These are phyloP conservation scores for Drosophila anceps DNA, from an alignment of 2,888 invertebrate species.

Conservation along the genomic window DNA sequence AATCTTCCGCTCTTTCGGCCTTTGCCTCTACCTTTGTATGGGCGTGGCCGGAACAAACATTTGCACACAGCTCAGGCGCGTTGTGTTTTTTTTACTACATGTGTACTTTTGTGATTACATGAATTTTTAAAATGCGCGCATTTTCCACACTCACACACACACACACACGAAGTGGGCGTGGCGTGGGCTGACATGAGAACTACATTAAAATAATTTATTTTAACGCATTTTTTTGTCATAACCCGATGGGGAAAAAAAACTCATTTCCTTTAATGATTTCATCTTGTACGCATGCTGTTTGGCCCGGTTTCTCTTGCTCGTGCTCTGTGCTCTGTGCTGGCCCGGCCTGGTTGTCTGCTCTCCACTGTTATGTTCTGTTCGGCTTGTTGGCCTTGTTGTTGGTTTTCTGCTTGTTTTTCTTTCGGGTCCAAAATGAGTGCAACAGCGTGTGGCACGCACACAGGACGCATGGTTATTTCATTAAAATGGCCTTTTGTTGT, in stretches of 20 bases:
- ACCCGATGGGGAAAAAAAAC: slow-evolving; percentile 79
- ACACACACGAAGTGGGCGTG: slow-evolving; percentile 10
- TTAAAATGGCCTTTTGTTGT: slow-evolving; percentile 81
- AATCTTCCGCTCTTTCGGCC: neutral
- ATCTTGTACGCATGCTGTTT: slow-evolving; percentile 73
- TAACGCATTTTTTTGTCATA: slow-evolving; percentile 82
- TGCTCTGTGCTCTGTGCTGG: slow-evolving; percentile 1
- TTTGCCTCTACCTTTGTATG: slow-evolving; percentile 2
- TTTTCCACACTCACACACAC: slow-evolving; percentile 37
- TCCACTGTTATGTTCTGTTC: slow-evolving; percentile 27
- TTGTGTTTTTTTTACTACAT: slow-evolving; percentile 72
- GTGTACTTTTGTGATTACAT: slow-evolving; percentile 81
- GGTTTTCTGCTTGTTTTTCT: slow-evolving; percentile 10
- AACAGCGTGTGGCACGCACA: slow-evolving; percentile 65
- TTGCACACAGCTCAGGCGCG: slow-evolving; percentile 70
- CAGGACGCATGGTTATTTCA: slow-evolving; percentile 76
- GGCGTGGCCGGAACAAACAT: slow-evolving; percentile 57
- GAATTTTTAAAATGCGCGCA: slow-evolving; percentile 79
- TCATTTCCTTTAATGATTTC: slow-evolving; percentile 82
- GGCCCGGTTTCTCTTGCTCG: slow-evolving; percentile 17
- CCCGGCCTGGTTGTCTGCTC: slow-evolving; percentile 26
- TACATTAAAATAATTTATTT: slow-evolving; percentile 84
- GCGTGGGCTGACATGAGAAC: slow-evolving; percentile 79
- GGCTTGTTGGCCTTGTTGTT: slow-evolving; percentile 39
- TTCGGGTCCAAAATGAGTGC: slow-evolving; percentile 50